Evolutionary conservation across 2,113 vertebrate genomes (phyloP).

Genomic region (Rutilus rutilus): DNA sequence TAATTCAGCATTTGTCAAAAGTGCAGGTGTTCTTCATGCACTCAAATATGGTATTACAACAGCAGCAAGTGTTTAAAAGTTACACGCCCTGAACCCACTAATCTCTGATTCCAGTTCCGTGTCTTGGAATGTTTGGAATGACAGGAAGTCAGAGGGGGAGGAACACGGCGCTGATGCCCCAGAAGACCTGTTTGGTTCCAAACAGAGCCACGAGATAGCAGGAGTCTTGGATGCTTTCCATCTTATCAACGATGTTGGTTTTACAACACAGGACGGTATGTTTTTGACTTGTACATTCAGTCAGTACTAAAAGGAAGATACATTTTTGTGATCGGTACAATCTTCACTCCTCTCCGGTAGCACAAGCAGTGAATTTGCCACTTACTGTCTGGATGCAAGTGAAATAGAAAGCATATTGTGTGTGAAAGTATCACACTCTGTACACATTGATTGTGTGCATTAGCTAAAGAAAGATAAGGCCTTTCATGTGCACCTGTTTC

Average conservation of each 20-base stretch:
- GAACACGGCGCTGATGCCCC: slow-evolving; percentile 10
- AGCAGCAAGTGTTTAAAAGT: slow-evolving; percentile 14
- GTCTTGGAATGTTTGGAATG: slow-evolving; percentile 69
- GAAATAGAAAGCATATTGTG: background rate
- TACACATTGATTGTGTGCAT: slow-evolving; percentile 17
- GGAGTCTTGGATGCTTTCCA: background rate
- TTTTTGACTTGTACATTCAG: background rate
- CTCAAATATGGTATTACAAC: background rate
- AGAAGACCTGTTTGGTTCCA: slow-evolving; percentile 23
- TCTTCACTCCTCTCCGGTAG: background rate
- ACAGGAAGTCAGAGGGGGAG: slow-evolving; percentile 60
- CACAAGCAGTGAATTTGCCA: background rate
- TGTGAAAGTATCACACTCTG: slow-evolving; percentile 30
- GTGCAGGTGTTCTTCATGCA: background rate
- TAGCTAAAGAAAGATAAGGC: slow-evolving; percentile 43
- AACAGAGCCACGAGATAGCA: slow-evolving; percentile 3
- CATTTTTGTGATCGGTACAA: background rate
- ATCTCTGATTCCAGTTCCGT: slow-evolving; percentile 52
- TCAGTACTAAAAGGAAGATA: background rate
- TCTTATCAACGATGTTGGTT: background rate
- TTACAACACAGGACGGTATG: slow-evolving; percentile 3
- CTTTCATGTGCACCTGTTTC: slow-evolving; percentile 53
- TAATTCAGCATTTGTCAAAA: background rate
- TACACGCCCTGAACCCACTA: slow-evolving; percentile 27
- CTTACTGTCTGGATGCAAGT: background rate